A percentile compares a stretch with the other conserved stretches of the same genome.
phyloP scores from a whole-genome alignment of 64 coral and sea anemone species.

The Pocillopora verrucosa region DNA sequence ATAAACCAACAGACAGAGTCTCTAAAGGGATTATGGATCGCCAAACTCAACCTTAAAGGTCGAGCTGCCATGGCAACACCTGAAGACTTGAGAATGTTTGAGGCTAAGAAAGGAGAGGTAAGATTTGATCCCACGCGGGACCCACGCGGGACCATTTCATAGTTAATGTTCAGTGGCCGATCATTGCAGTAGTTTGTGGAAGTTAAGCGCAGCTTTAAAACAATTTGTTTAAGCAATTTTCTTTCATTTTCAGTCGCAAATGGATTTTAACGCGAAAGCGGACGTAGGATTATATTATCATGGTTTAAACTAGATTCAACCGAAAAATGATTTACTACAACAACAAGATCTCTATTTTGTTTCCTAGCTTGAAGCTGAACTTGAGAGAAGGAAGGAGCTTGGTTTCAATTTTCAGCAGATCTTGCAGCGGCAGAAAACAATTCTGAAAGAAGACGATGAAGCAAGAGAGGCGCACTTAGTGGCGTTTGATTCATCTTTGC shows the following conservation, averaged over 20 bases:
- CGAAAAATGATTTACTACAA: neutral
- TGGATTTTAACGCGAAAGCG: too few relatives aligned
- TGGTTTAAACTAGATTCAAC: too few relatives aligned
- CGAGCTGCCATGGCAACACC: conserved; percentile 95
- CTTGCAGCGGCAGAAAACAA: conserved; percentile 68
- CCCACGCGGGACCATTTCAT: neutral
- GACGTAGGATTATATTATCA: too few relatives aligned
- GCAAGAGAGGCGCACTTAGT: conserved; percentile 90
- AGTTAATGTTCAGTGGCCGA: neutral
- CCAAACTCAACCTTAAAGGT: conserved; percentile 92
- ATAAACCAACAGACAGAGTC: conserved; percentile 95
- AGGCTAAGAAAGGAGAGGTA: conserved; percentile 91
- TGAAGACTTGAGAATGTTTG: conserved; percentile 89
- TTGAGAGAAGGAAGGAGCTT: conserved; percentile 91
- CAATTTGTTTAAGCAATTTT: too few relatives aligned
- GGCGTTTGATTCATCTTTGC: conserved; percentile 77
- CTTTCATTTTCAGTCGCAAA: too few relatives aligned
- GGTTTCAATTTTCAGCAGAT: conserved; percentile 97
- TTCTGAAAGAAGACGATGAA: conserved; percentile 88
- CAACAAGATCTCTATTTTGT: neutral
- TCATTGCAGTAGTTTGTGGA: neutral
- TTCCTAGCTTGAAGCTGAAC: conserved; percentile 84
- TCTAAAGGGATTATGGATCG: conserved; percentile 94
- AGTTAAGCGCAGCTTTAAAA: too few relatives aligned
- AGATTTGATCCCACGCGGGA: too few relatives aligned